Evolutionary conservation across 1,140 invertebrate species (phyloP).

Genomic region (Drosophila ironensis): DNA sequence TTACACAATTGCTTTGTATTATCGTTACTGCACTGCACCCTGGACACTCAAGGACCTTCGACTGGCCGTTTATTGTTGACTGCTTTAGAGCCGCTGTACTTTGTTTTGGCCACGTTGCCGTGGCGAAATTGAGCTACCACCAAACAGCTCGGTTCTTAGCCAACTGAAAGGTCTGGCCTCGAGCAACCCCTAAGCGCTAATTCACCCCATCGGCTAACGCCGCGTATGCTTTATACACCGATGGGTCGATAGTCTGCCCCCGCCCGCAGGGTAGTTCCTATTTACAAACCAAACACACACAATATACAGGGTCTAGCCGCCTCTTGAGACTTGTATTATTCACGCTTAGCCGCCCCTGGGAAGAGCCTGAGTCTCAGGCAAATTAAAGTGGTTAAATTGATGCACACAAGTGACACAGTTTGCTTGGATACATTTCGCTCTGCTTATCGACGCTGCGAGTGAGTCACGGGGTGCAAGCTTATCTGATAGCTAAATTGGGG

Average conservation of each 20-base stretch:
- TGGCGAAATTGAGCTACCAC: constrained; percentile 30
- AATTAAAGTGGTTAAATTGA: constrained; percentile 59
- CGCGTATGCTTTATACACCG: constrained; percentile 57
- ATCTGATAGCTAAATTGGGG: constrained; percentile 12
- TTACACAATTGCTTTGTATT: constrained; percentile 4
- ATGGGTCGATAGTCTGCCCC: constrained; percentile 63
- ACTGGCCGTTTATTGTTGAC: constrained; percentile 44
- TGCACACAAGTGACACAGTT: constrained; percentile 33
- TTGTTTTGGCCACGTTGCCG: constrained; percentile 47
- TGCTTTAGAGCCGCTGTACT: constrained; percentile 18
- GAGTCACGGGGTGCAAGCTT: constrained; percentile 15
- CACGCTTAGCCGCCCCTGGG: no score
- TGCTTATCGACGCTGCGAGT: constrained; percentile 15
- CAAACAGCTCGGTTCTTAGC: constrained; percentile 31
- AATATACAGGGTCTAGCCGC: constrained; percentile 1
- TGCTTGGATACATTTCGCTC: not conserved
- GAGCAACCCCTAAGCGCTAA: constrained; percentile 57
- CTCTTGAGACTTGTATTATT: constrained; percentile 24
- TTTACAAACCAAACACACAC: constrained; percentile 3
- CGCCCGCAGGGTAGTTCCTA: constrained; percentile 21
- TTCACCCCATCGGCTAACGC: constrained; percentile 45
- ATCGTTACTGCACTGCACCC: not conserved
- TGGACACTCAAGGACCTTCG: constrained; percentile 41
- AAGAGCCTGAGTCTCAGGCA: constrained; percentile 21
- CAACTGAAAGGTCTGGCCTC: constrained; percentile 38